Evolutionary conservation across 1,140 invertebrate species (phyloP), one percentile per base, ranked within the genome.

Genomic region (Drosophila lini): DNA sequence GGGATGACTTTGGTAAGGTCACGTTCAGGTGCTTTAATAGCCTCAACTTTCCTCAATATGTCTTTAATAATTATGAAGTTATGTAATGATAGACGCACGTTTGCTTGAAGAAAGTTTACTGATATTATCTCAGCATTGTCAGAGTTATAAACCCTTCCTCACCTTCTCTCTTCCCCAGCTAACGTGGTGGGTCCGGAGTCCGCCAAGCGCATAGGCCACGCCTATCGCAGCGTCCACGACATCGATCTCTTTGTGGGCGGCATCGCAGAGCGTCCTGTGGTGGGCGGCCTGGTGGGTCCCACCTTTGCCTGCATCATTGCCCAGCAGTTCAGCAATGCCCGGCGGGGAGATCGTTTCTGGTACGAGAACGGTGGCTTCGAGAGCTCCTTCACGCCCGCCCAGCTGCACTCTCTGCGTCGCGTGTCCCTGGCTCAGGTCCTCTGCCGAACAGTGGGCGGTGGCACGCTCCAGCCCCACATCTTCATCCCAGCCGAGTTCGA

Each of bases 221-320:
- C 96, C 7, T 97, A 97, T 88, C 93, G 95, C 47, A 93, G 95
- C 50, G 94, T 98, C 2, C 95, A 97, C 48, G 97, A 98, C 81
- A 95, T 99, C 62, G 98, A 99, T 88, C 93, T 98, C n/a, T 98
- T 97, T 90, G 95, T 97, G 1, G 98, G 96, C 19, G 97, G 97
- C 1, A 94, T 98, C 61, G 94, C 97, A 0, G 98, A 99, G 86
- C 94, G 95, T 13, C 95, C 96, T 0, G 95, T 98, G 0, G 92
- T 92, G 2, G 97, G 97, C 11, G 98, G 97, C 3, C 89, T 99
- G 1, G 96, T 99, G 1, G 98, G 98, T 0, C 98, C 98, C 1
- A 99, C 98, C 0, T 98, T 99, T 89, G 97, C 97, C 48, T 99
- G 98, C 86, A 97, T 99, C 61, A 97, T 99, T 16, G 98, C 96